Base-by-base conservation (phyloP, 2,113 vertebrate genomes). In the Octodon degus region DNA sequence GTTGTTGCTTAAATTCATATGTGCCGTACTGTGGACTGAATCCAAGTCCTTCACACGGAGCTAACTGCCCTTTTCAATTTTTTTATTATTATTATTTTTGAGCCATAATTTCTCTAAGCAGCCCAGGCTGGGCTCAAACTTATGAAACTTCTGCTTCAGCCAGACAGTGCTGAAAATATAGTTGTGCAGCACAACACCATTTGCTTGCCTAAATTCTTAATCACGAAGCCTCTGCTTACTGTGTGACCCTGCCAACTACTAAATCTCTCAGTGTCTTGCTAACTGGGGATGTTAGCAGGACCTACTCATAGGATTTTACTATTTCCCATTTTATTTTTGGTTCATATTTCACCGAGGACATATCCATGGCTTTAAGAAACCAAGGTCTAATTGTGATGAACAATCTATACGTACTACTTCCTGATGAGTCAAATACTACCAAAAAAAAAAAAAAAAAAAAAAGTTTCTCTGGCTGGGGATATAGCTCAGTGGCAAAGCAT, bases 261-360 rank as follows among this genome's bases (percentile, higher is more conserved):
- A 86, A 76, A 77, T 55, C 72, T 68, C 79, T 81, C 58, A 76
- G 30, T 47, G 40, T 67, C 81, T 60, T 91, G 72, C 32, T 58
- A 17, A 90, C 83, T 76, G 32, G 60, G 1, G 32, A 79, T 82
- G 53, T 32, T 95, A 91, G 47, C n/a, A 89, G 70, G 17, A 53
- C 22, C 60, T 72, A 68, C 16, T 89, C 22, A 93, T 34, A 60
- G 4, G 11, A 37, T 60, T 58, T 85, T 93, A 81, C 80, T 72
- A 96, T 1, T 89, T 89, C 17, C 37, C 34, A n/a, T 53, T 93
- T 93, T 60, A 67, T 12, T 81, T 88, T 89, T 86, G 47, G 53
- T 8, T 14, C 22, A 40, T 84, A 77, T 50, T 93, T 83, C 67
- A 95, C 53, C 11, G 40, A 86, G 22, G 43, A 50, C 76, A 91